phyloP scores from a whole-genome alignment of 64 coral and sea anemone genomes.

The Cladopsammia gracilis region DNA sequence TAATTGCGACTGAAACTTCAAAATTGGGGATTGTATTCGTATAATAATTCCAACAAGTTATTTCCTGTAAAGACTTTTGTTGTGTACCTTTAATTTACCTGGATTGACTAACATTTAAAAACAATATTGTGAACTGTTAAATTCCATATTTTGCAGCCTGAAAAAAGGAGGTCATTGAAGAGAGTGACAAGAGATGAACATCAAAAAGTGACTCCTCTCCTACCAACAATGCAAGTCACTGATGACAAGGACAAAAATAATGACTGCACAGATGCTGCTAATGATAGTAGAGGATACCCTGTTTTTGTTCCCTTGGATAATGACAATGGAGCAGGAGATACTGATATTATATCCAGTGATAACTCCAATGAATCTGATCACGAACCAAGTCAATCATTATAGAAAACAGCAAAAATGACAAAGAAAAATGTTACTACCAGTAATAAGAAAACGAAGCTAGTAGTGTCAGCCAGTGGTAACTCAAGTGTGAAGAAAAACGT shows the following conservation, averaged over 20 bases:
- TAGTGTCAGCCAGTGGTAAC: too few relatives aligned
- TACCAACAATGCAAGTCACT: background rate
- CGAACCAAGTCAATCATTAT: background rate
- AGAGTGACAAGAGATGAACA: background rate
- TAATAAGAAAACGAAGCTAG: background rate
- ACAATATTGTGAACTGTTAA: too few relatives aligned
- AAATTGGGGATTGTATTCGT: too few relatives aligned
- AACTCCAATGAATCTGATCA: background rate
- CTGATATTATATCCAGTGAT: background rate
- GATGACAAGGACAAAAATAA: conserved; percentile 5
- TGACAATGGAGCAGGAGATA: background rate
- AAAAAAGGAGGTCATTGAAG: background rate
- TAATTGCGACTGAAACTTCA: too few relatives aligned
- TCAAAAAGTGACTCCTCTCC: background rate
- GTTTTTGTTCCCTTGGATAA: background rate
- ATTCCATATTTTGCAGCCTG: background rate
- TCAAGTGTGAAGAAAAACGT: too few relatives aligned
- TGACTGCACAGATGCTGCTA: background rate
- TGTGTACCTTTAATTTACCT: too few relatives aligned
- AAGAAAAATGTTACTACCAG: conserved; percentile 3
- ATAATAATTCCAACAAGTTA: too few relatives aligned
- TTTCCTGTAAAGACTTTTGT: too few relatives aligned
- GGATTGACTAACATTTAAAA: too few relatives aligned
- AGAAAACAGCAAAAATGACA: background rate
- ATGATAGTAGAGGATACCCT: background rate